These are phyloP conservation scores for Thyatira batis DNA, from an alignment of 2,888 invertebrate genomes.

Conservation along the genomic window DNA sequence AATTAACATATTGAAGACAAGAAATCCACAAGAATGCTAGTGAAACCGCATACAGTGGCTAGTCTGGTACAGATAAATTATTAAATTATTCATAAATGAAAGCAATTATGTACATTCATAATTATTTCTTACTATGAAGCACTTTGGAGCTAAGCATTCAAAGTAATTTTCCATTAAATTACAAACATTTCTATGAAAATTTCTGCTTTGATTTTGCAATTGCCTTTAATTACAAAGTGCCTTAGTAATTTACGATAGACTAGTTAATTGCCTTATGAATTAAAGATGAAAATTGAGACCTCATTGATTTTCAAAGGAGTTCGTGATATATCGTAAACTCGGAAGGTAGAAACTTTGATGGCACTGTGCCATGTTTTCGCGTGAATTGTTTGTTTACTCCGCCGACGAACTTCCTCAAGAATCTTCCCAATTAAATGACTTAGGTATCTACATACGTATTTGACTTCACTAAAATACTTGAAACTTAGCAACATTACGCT, in stretches of 20 bases:
- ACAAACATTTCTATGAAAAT: neutral
- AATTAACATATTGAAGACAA: too few species aligned
- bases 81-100: too few species aligned
- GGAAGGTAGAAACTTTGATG: constrained; percentile 23
- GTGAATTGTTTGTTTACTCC: constrained; percentile 9
- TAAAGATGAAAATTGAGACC: constrained; percentile 2
- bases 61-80: too few species aligned
- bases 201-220: constrained; percentile 5
- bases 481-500: too few species aligned
- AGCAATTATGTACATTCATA: too few species aligned
- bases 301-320: constrained; percentile 25
- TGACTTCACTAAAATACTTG: too few species aligned
- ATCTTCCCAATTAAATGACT: neutral
- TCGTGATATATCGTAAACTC: constrained; percentile 7
- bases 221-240: constrained; percentile 24
- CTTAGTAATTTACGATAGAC: neutral
- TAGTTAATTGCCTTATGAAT: constrained; percentile 14
- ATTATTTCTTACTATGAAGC: too few species aligned
- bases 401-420: neutral
- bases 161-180: neutral
- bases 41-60: too few species aligned
- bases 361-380: constrained; percentile 26
- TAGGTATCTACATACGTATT: too few species aligned
- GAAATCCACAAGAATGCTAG: too few species aligned
- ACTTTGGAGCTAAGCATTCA: too few species aligned